phyloP scores from a whole-genome alignment of 2,797 vertebrate genomes.

The Sitta carolinensis region DNA sequence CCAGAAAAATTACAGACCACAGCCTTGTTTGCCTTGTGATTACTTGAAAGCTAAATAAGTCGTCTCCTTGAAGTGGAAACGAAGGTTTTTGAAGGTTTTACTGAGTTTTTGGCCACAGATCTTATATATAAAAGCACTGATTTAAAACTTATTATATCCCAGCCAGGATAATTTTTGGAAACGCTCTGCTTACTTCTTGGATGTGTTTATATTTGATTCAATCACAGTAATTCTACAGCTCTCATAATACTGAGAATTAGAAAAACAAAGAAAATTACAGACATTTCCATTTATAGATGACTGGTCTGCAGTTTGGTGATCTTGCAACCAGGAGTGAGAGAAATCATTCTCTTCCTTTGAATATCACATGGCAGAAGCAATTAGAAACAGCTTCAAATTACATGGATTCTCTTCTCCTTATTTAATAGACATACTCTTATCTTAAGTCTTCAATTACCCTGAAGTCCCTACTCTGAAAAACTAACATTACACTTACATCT shows the following conservation, averaged over 20 bases:
- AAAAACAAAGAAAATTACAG: not conserved
- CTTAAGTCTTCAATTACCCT: not conserved
- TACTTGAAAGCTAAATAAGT: constrained; percentile 67
- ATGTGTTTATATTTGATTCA: constrained; percentile 13
- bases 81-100: constrained; percentile 17
- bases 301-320: not conserved
- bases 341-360: not conserved
- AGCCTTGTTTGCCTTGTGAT: constrained; percentile 59
- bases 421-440: not conserved
- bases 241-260: not conserved
- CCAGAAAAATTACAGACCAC: constrained; percentile 61
- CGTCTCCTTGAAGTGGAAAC: constrained; percentile 44
- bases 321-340: not conserved
- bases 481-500: not conserved
- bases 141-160: constrained; percentile 31
- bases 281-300: constrained; percentile 22
- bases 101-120: constrained; percentile 32
- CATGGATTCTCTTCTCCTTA: not conserved
- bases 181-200: constrained; percentile 22
- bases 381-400: not conserved
- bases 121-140: constrained; percentile 21
- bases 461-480: not conserved
- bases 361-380: not conserved
- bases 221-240: constrained; percentile 38
- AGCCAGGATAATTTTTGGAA: constrained; percentile 27